Conservation (phyloP, 1,140 invertebrate genomes). For the Diprion similis region DNA sequence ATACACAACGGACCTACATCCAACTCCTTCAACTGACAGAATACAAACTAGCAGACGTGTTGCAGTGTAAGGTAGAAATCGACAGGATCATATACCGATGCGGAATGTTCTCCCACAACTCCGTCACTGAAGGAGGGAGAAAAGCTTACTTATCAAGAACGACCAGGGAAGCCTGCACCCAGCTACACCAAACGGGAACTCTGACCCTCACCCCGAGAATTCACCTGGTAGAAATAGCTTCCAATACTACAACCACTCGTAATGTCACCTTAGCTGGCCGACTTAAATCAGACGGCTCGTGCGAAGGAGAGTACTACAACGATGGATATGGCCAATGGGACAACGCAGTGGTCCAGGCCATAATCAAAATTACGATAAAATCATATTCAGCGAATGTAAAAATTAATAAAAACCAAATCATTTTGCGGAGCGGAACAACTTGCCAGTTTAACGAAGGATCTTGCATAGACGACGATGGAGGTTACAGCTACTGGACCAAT, state of each 20-base stretch:
- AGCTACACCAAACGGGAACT: not conserved
- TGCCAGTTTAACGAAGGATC: conserved; percentile 14
- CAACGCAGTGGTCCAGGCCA: not conserved
- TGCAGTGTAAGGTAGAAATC: not conserved
- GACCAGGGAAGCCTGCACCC: not conserved
- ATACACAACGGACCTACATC: not conserved
- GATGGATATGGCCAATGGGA: not conserved
- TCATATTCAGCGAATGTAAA: not conserved
- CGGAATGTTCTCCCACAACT: not conserved
- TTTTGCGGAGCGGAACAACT: conserved; percentile 17
- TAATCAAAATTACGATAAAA: conserved; percentile 1
- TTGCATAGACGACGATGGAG: conserved; percentile 23
- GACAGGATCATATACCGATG: not conserved
- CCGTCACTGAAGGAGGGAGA: not conserved
- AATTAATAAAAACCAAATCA: conserved; percentile 18
- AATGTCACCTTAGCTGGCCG: not conserved
- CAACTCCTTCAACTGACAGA: not conserved
- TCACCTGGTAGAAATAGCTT: not conserved
- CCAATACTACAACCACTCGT: not conserved
- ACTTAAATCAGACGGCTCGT: not conserved
- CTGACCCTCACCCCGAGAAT: not conserved
- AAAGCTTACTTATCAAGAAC: not conserved
- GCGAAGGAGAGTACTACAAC: not conserved
- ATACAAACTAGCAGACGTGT: not conserved
- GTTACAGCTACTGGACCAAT: no score